A percentile compares a stretch with the other conserved stretches of the same genome.
These are phyloP conservation scores for Flabesymbios commensalis DNA, from an alignment of 2,888 invertebrate genomes.

Conservation along the genomic window DNA sequence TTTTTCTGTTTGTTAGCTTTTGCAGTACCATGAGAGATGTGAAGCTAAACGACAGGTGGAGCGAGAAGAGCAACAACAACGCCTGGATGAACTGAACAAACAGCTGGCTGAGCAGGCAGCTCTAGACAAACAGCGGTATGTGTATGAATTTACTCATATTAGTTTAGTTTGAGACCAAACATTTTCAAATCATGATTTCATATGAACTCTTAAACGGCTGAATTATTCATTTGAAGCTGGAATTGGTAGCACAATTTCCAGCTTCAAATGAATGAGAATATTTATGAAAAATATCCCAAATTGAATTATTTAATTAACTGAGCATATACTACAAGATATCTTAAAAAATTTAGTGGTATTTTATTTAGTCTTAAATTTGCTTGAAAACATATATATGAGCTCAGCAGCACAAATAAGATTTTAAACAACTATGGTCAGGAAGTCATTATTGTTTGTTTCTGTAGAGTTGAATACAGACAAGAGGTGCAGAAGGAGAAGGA, in stretches of 20 bases:
- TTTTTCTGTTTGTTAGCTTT: conserved; percentile 14
- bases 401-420: too few relatives aligned
- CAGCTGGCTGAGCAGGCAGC: conserved; percentile 51
- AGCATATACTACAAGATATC: too few relatives aligned
- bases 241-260: too few relatives aligned
- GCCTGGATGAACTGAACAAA: conserved; percentile 45
- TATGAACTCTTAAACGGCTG: neutral
- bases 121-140: conserved; percentile 51
- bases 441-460: neutral
- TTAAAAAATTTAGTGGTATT: too few relatives aligned
- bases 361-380: too few relatives aligned
- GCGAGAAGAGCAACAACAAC: conserved; percentile 37
- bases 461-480: conserved; percentile 48
- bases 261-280: too few relatives aligned
- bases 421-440: too few relatives aligned
- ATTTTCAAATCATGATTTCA: neutral
- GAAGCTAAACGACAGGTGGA: conserved; percentile 24
- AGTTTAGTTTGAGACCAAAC: too few relatives aligned
- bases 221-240: neutral
- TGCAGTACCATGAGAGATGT: conserved; percentile 6
- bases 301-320: too few relatives aligned
- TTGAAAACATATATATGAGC: too few relatives aligned
- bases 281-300: too few relatives aligned
- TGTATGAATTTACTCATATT: neutral
- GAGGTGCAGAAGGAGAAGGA: conserved; percentile 45